These are phyloP conservation scores for Buteo buteo DNA, from an alignment of 2,113 vertebrate genomes.

Conservation along the genomic window DNA sequence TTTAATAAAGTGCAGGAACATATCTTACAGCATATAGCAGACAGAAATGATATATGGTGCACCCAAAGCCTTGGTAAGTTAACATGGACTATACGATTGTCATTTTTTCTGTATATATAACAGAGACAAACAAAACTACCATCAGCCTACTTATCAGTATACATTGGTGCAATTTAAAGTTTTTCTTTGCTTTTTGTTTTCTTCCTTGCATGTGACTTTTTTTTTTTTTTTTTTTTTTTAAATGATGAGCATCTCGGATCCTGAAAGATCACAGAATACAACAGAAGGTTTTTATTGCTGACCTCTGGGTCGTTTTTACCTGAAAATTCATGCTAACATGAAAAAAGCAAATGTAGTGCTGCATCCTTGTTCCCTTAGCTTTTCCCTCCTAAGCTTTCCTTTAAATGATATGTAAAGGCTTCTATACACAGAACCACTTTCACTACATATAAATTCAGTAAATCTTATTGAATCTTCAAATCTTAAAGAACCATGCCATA, in stretches of 20 bases:
- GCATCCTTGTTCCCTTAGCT: background rate
- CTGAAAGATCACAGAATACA: background rate
- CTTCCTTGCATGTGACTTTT: background rate
- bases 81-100: accelerated
- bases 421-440: background rate
- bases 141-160: background rate
- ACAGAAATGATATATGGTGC: background rate
- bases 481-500: background rate
- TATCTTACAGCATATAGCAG: background rate
- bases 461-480: background rate
- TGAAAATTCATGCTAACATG: background rate
- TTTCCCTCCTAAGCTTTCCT: background rate
- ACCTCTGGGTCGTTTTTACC: background rate
- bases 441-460: background rate
- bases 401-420: background rate
- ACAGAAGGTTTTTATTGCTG: background rate
- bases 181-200: background rate
- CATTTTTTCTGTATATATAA: background rate
- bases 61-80: background rate
- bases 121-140: background rate
- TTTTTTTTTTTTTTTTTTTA: background rate
- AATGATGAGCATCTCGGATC: background rate
- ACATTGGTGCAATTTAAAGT: background rate
- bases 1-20: background rate
- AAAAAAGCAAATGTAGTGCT: background rate